A percentile compares a stretch with the other conserved stretches of the same genome.
phyloP scores from a whole-genome alignment of 2,888 invertebrate genomes.

The Cyclophora albipunctata region DNA sequence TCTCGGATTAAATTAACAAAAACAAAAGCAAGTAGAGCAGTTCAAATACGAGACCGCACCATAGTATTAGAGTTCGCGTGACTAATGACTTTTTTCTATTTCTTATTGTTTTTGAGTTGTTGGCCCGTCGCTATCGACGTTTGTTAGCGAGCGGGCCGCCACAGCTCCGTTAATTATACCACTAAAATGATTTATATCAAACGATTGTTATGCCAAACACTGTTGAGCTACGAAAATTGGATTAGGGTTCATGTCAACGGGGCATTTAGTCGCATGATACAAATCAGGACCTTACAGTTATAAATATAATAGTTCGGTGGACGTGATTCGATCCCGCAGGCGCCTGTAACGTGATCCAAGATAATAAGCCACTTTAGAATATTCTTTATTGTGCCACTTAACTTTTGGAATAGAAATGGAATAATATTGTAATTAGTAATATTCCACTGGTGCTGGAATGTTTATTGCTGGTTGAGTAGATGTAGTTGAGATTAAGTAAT shows the following conservation, averaged over 20 bases:
- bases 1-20: too few species aligned
- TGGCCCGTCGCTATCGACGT: constrained; percentile 63
- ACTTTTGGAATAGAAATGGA: not conserved
- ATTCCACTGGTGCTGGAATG: too few species aligned
- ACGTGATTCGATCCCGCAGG: constrained; percentile 16
- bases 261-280: constrained; percentile 39
- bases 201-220: constrained; percentile 40
- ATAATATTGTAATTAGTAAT: not conserved
- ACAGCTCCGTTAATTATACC: constrained; percentile 48
- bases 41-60: constrained; percentile 27
- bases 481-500: too few species aligned
- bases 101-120: constrained; percentile 70
- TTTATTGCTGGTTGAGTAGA: too few species aligned
- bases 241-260: constrained; percentile 45
- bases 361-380: constrained; percentile 7
- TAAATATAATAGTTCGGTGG: constrained; percentile 5
- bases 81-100: constrained; percentile 66
- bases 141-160: constrained; percentile 32
- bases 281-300: constrained; percentile 24
- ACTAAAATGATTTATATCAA: constrained; percentile 56
- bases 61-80: constrained; percentile 48
- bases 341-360: constrained; percentile 11
- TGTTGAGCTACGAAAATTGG: constrained; percentile 40
- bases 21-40: constrained; percentile 14
- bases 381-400: constrained; percentile 13